Conservation (phyloP, 2,113 vertebrate genomes). For the Menura novaehollandiae region DNA sequence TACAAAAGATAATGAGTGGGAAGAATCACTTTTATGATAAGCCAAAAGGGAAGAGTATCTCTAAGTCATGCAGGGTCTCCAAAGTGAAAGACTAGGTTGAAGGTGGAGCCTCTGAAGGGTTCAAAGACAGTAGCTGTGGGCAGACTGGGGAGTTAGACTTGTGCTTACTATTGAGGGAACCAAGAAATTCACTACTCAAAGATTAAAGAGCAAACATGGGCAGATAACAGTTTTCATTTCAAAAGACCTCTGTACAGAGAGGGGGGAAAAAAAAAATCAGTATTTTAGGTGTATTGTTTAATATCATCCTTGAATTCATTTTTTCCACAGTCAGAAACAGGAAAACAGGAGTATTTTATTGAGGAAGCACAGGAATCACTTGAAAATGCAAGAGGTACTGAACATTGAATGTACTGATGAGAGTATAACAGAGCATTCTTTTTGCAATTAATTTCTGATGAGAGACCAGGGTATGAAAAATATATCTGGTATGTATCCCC, state of each 20-base stretch:
- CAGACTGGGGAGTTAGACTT: background rate
- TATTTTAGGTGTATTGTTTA: background rate
- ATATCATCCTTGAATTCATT: background rate
- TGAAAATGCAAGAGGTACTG: background rate
- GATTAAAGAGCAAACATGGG: background rate
- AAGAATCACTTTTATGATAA: constrained; percentile 55
- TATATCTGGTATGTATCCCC: background rate
- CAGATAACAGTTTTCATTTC: background rate
- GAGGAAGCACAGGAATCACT: background rate
- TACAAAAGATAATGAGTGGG: constrained; percentile 6
- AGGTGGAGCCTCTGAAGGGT: background rate
- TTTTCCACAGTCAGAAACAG: background rate
- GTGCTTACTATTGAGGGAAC: background rate
- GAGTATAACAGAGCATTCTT: background rate
- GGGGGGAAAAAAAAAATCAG: background rate
- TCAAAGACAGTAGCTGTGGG: background rate
- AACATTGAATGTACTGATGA: background rate
- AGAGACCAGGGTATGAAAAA: background rate
- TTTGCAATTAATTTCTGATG: background rate
- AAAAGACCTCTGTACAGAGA: background rate
- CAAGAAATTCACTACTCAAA: background rate
- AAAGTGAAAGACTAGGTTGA: constrained; percentile 5
- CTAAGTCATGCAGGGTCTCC: background rate
- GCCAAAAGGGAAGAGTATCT: constrained; percentile 36
- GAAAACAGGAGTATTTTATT: background rate